Base-by-base conservation (phyloP, 2,113 vertebrate genomes). In the Setophaga petechia region DNA sequence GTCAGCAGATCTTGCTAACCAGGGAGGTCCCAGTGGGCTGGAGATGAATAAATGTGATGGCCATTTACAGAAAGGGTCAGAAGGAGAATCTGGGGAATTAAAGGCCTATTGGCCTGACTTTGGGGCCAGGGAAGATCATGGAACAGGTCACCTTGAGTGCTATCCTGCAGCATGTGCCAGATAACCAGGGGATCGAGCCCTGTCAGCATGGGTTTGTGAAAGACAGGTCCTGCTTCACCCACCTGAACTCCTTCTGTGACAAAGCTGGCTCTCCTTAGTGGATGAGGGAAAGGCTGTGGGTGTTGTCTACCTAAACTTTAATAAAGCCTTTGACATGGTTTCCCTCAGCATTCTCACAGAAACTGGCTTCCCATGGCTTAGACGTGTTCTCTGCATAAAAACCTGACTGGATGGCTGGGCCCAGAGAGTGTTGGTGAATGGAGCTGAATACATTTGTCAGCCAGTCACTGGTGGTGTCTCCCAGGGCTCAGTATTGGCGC, bases 351-450 rank as follows among this genome's bases (percentile, higher is more conserved):
- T 12, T 81, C 37, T 81, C 37, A 43, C 6, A 66, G 43, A 15
- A 76, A n/a, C 27, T 37, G 41, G 19, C 19, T 57, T 35, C 33
- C 39, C 35, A 33, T 78, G 31, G 15, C 27, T 51, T 58, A 31
- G 35, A 19, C 0, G 0, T 35, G 15, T 43, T 81, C 5, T 14
- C 41, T 75, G 54, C 35, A 19, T 80, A 62, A 49, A 61, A 41
- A 55, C 8, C 17, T 67, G 46, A 1, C 41, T 55, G 41, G 54
- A 18, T 62, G 68, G 12, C 15, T 0, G 0, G 24, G 12, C 33
- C 39, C 20, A 41, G 68, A 31, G 17, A 46, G 47, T 35, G 47
- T 5, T 43, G 41, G 31, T 62, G 27, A 75, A 37, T 63, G 24
- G 33, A 51, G 12, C 51, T 76, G 44, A 69, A 44, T 31, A 9